Evolutionary conservation across 2,113 vertebrate genomes (phyloP), one percentile per base, ranked within the genome.

Genomic region (Pedetes capensis): DNA sequence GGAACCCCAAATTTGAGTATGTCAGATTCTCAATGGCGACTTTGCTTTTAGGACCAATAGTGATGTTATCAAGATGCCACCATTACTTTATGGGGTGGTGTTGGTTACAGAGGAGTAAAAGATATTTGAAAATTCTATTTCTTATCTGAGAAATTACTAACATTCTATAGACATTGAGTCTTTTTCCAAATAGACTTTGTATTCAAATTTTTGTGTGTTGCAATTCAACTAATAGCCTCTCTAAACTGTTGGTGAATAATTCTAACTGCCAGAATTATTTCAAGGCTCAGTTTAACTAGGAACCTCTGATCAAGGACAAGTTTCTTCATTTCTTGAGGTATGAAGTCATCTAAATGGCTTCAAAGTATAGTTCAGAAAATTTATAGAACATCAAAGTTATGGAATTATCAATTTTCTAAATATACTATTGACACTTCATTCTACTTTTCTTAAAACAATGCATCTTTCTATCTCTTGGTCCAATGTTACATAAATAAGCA

Each of bases 261-360:
- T 91, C 47, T 68, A 51, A 39, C 74, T 95, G 95, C 81, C 59
- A 87, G 44, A 83, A 66, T 75, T 51, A 4, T 57, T 79, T 97
- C 68, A 59, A 49, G 32, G 47, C n/a, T 83, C 18, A 69, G 47
- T 86, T 44, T 75, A 88, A 81, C 14, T 42, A 55, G 39, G 27
- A 74, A 74, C 22, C 57, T 84, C 4, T 74, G 37, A 84, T 51
- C 13, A 2, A 32, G 1, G 1, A 57, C 34, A 79, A 29, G 4
- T 59, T 72, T 9, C 72, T 92, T 44, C 47, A 61, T 57, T 78
- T 80, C 71, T 53, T 92, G 20, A 86, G 64, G 17, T 64, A 12
- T 39, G 27, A 39, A 44, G 5, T 47, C 34, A 39, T 53, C 16
- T 12, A 84, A 64, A 37, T 92, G 53, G 27, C 23, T 57, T 81